Evolutionary conservation across 2,113 vertebrate species (phyloP).

Genomic region (Python bivittatus): DNA sequence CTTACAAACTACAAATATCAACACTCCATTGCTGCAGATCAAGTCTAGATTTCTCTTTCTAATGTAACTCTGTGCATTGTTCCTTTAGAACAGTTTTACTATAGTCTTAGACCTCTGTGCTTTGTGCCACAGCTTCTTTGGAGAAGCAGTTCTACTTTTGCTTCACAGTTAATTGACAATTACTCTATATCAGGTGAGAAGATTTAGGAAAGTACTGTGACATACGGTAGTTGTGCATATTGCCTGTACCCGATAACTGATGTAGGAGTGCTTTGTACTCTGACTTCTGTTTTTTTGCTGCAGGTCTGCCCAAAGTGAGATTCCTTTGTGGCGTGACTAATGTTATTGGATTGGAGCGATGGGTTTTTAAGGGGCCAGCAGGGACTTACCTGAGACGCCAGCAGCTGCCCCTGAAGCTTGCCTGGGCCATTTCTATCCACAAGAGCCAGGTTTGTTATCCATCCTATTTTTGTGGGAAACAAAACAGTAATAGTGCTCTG

Average conservation of each 20-base stretch:
- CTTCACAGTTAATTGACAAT: not conserved
- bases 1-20: not conserved
- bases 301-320: slow-evolving; percentile 85
- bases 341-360: slow-evolving; percentile 84
- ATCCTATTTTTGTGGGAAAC: not conserved
- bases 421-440: slow-evolving; percentile 98
- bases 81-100: not conserved
- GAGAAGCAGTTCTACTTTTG: not conserved
- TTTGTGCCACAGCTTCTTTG: not conserved
- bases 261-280: too few species aligned
- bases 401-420: slow-evolving; percentile 93
- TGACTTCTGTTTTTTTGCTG: not conserved
- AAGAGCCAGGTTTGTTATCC: slow-evolving; percentile 90
- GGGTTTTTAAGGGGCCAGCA: slow-evolving; percentile 83
- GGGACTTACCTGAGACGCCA: slow-evolving; percentile 85
- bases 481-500: not conserved
- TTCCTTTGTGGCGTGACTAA: slow-evolving; percentile 89
- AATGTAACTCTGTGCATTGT: not conserved
- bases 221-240: not conserved
- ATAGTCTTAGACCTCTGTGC: not conserved
- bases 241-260: not conserved
- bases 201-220: not conserved
- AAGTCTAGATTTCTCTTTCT: not conserved
- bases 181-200: not conserved
- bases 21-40: not conserved